Percentiles rank a stretch among this genome's conserved stretches.
These are phyloP conservation scores for Drosophila simulans DNA, from an alignment of 1,140 invertebrate genomes.

Conservation along the genomic window DNA sequence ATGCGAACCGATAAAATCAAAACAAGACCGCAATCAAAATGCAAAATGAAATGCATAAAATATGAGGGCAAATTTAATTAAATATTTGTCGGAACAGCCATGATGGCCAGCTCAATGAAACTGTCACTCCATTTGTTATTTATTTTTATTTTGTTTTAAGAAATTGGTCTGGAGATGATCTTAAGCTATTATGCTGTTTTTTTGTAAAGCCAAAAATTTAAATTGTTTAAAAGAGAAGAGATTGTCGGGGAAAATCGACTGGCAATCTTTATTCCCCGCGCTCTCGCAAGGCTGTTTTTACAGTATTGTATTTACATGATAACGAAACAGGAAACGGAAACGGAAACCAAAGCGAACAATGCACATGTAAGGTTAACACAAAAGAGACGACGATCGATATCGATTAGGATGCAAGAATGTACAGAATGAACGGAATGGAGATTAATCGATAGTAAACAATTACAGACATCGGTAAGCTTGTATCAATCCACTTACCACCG, in stretches of 20 bases:
- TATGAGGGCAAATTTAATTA: conserved; percentile 22
- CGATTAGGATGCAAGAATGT: conserved; percentile 53
- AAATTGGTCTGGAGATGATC: conserved; percentile 20
- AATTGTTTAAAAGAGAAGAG: conserved; percentile 8
- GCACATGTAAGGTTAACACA: conserved; percentile 61
- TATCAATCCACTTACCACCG: conserved; percentile 90
- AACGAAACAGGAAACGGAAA: conserved; percentile 29
- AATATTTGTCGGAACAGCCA: not conserved
- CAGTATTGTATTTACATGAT: conserved; percentile 58
- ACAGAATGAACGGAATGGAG: conserved; percentile 67
- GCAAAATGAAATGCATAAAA: conserved; percentile 43
- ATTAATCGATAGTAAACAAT: conserved; percentile 33
- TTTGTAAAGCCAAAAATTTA: conserved; percentile 22
- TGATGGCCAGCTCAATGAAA: conserved; percentile 11
- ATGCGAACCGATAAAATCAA: conserved; percentile 53
- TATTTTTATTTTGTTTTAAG: not conserved
- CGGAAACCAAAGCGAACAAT: conserved; percentile 43
- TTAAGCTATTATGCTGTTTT: conserved; percentile 24
- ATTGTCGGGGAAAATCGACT: conserved; percentile 22
- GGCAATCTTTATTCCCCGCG: conserved; percentile 17
- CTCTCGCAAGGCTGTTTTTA: not conserved
- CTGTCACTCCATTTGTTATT: conserved; percentile 4
- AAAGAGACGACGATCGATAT: conserved; percentile 62
- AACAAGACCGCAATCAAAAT: conserved; percentile 43
- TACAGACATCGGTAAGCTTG: conserved; percentile 20